phyloP scores from a whole-genome alignment of 2,113 vertebrate genomes.

The Lagopus muta region DNA sequence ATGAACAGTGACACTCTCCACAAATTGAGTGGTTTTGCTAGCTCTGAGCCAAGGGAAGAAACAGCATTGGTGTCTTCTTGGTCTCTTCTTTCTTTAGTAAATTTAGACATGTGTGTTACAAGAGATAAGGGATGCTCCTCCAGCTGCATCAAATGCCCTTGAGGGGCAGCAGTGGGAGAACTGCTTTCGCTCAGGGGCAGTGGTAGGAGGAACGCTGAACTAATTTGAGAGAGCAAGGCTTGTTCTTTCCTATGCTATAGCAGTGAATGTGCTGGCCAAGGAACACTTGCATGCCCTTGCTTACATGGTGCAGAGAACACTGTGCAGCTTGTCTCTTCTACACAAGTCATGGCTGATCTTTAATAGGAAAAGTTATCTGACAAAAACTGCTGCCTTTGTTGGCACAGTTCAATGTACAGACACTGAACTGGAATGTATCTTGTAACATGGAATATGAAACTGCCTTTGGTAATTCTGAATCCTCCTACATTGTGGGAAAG shows the following conservation, averaged over 20 bases:
- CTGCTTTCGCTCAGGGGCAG: background rate
- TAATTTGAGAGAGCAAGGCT: background rate
- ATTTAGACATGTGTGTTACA: background rate
- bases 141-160: too few species aligned
- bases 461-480: background rate
- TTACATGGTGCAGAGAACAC: background rate
- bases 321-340: background rate
- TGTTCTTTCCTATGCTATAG: background rate
- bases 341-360: fast-evolving
- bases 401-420: background rate
- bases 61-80: background rate
- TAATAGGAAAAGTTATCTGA: background rate
- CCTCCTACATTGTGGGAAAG: background rate
- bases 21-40: background rate
- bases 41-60: background rate
- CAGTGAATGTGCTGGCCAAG: background rate
- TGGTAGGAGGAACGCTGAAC: background rate
- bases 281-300: background rate
- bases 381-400: background rate
- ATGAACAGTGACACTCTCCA: background rate
- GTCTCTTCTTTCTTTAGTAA: background rate
- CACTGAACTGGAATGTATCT: background rate
- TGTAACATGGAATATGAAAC: constrained; percentile 10
- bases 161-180: background rate
- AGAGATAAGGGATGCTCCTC: background rate